A percentile compares a stretch with the other conserved stretches of the same genome.
These are phyloP conservation scores for Spea multiplicata DNA, from an alignment of 2,113 vertebrate species.

Conservation along the genomic window DNA sequence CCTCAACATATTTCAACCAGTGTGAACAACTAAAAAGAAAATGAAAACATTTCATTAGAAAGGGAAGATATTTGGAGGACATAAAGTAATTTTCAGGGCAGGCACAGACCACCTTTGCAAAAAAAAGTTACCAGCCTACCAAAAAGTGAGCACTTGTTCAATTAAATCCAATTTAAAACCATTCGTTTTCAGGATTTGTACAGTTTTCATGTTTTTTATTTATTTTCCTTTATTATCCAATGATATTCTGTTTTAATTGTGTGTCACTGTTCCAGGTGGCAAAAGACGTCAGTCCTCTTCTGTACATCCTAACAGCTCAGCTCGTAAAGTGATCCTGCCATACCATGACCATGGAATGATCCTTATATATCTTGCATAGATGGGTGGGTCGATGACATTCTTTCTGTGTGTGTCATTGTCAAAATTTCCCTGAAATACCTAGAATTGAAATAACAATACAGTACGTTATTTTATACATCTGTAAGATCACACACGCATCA, in stretches of 20 bases:
- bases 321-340: constrained; percentile 91
- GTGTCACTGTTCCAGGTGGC: constrained; percentile 36
- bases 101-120: constrained; percentile 80
- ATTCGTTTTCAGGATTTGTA: constrained; percentile 82
- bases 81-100: constrained; percentile 68
- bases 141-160: constrained; percentile 75
- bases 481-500: no score
- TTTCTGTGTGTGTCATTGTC: constrained; percentile 98
- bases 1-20: constrained; percentile 54
- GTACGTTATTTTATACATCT: background rate
- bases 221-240: constrained; percentile 2
- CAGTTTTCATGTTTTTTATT: constrained; percentile 75
- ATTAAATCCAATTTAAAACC: constrained; percentile 57
- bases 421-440: constrained; percentile 99
- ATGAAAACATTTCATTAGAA: constrained; percentile 60
- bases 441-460: constrained; percentile 30
- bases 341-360: constrained; percentile 99
- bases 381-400: constrained; percentile 92
- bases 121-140: constrained; percentile 81
- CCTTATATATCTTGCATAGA: constrained; percentile 82
- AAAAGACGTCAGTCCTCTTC: constrained; percentile 78
- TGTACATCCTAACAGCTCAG: constrained; percentile 90
- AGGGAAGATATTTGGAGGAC: constrained; percentile 59
- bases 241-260: constrained; percentile 54
- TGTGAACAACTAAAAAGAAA: constrained; percentile 60